A percentile compares a stretch with the other conserved stretches of the same genome.
These are phyloP conservation scores for Cephus spinipes DNA, from an alignment of 2,888 invertebrate species.

Conservation along the genomic window DNA sequence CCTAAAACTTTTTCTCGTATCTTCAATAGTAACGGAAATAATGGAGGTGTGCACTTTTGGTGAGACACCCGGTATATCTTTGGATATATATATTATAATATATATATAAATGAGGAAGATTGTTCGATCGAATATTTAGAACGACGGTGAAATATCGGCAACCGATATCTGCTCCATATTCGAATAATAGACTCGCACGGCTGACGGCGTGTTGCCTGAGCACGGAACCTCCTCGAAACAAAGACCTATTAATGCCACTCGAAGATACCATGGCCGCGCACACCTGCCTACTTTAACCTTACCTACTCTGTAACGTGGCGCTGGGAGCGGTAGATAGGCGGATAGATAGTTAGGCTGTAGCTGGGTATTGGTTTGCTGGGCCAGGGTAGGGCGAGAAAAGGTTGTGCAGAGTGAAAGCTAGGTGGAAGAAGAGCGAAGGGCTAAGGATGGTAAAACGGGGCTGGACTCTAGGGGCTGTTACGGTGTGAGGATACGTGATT, in stretches of 20 bases:
- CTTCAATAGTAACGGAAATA: too few species aligned
- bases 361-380: not conserved
- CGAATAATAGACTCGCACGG: slow-evolving; percentile 52
- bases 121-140: not conserved
- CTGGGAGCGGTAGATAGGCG: not conserved
- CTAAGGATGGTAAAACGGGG: slow-evolving; percentile 9
- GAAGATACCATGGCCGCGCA: slow-evolving; percentile 30
- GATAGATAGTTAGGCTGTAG: not conserved
- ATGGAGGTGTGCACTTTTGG: too few species aligned
- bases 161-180: slow-evolving; percentile 60
- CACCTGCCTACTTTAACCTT: not conserved
- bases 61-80: too few species aligned
- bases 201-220: slow-evolving; percentile 10
- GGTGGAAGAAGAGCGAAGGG: slow-evolving; percentile 13
- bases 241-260: slow-evolving; percentile 59
- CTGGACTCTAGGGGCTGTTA: slow-evolving; percentile 19
- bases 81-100: too few species aligned
- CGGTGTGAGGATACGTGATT: slow-evolving; percentile 56
- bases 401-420: slow-evolving; percentile 22
- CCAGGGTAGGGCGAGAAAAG: slow-evolving; percentile 17
- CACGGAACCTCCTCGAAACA: slow-evolving; percentile 41
- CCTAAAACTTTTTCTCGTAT: too few species aligned
- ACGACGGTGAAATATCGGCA: slow-evolving; percentile 50
- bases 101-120: not conserved
- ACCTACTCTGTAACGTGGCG: not conserved